Conservation (phyloP, 1,140 invertebrate genomes). For the Nixonia krombeini region DNA sequence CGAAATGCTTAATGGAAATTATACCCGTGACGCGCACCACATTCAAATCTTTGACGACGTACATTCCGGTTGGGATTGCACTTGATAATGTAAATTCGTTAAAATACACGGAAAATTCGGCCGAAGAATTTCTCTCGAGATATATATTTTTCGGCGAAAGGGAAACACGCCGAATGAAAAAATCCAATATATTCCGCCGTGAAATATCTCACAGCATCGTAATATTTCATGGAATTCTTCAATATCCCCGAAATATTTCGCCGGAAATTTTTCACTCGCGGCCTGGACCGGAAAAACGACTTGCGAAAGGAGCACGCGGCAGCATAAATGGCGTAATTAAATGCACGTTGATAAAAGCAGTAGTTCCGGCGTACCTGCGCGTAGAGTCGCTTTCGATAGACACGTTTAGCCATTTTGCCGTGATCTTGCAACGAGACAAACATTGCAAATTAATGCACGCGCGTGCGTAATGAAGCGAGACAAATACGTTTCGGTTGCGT, state of each 20-base stretch:
- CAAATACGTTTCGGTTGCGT: too few species aligned
- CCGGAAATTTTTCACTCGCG: slow-evolving; percentile 16
- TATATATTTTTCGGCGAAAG: slow-evolving; percentile 22
- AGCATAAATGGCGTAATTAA: neutral
- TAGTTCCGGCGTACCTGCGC: too few species aligned
- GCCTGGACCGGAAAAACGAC: too few species aligned
- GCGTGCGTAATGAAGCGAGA: too few species aligned
- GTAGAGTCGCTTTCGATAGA: too few species aligned
- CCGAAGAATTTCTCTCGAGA: slow-evolving; percentile 20
- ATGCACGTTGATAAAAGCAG: neutral
- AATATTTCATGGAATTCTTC: slow-evolving; percentile 38
- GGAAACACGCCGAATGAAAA: slow-evolving; percentile 27
- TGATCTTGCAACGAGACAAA: too few species aligned
- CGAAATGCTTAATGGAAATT: too few species aligned
- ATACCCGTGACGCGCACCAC: neutral
- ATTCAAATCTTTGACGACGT: slow-evolving; percentile 10
- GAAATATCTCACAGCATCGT: slow-evolving; percentile 27
- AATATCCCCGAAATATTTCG: slow-evolving; percentile 33
- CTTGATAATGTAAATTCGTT: slow-evolving; percentile 29
- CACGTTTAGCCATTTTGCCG: too few species aligned
- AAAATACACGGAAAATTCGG: slow-evolving; percentile 29
- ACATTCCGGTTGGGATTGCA: slow-evolving; percentile 2
- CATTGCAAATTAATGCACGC: too few species aligned
- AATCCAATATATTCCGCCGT: slow-evolving; percentile 32
- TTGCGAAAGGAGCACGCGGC: too few species aligned